Base-by-base conservation (phyloP, 1,140 invertebrate species). In the Agrilus planipennis region DNA sequence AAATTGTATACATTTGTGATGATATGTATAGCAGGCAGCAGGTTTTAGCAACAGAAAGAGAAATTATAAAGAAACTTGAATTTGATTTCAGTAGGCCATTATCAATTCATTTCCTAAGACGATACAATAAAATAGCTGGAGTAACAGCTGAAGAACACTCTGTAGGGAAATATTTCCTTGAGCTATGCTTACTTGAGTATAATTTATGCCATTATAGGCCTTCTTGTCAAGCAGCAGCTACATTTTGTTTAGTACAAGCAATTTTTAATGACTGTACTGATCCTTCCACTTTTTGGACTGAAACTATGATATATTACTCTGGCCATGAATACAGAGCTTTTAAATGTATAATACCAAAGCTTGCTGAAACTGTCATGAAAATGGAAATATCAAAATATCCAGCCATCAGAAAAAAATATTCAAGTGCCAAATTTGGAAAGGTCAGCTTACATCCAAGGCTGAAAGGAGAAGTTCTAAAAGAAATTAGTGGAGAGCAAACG, bases 1-100 rank as follows among this genome's bases (percentile, higher is more conserved):
- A 97, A 62, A 96, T 93, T 69, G 81, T 90, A 5, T 93, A 84
- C 54, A 87, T 96, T 28, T 88, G 89, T 12, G 91, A 93, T 62
- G 79, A 90, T 60, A 79, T 89, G 0, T 96, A 89, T 56, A 75
- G 73, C 1, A 83, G 79, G 50, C 53, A 65, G 6, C 81, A 95
- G 51, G 81, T 97, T 22, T 63, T 84, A 12, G 65, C 73, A 32
- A 95, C 93, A 81, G 93, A 97, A 66, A 67, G 72, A 43, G 64
- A 79, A 15, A 87, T 92, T 18, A 67, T 94, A 12, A 71, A 68
- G 42, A 70, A 67, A 2, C 62, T 96, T 7, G 72, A 87, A 42
- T 96, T 84, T 58, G 79, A 79, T 48, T 71, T 97, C 29, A 82
- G 86, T 12, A 72, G 81, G 55, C 91, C 92, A 2, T 66, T 89